Evolutionary conservation across 1,140 invertebrate genomes (phyloP).

Genomic region (Linepithema humile): DNA sequence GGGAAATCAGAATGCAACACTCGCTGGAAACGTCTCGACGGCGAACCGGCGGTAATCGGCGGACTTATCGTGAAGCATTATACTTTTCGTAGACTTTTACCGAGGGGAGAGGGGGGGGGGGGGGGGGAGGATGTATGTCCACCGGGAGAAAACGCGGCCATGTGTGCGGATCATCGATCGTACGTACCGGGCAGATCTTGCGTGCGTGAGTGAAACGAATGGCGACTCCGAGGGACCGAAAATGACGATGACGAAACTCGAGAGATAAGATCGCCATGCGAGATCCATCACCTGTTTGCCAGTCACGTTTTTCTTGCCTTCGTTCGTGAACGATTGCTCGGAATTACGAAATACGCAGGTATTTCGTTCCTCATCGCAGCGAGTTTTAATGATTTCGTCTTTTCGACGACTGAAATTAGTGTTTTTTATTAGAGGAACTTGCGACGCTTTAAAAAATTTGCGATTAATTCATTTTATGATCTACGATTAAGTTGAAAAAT

Average conservation of each 20-base stretch:
- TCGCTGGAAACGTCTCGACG: slow-evolving; percentile 18
- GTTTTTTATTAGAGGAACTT: background rate
- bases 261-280: background rate
- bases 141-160: background rate
- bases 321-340: slow-evolving; percentile 30
- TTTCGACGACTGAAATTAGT: background rate
- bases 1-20: slow-evolving; percentile 51
- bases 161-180: background rate
- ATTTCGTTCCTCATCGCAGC: background rate
- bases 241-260: background rate
- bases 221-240: background rate
- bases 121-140: no score
- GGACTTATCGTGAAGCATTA: slow-evolving; percentile 36
- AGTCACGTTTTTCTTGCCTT: slow-evolving; percentile 26
- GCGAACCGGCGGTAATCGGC: slow-evolving; percentile 6
- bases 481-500: background rate
- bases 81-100: slow-evolving; percentile 29
- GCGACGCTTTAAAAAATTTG: background rate
- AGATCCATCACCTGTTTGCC: slow-evolving; percentile 13
- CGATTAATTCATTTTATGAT: no score
- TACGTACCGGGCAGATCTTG: slow-evolving; percentile 4
- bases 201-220: slow-evolving; percentile 28
- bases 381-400: background rate
- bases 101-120: no score
- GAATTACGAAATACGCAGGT: slow-evolving; percentile 1